Conservation (phyloP, 2,888 invertebrate species). For the Pedicia rivosa region DNA sequence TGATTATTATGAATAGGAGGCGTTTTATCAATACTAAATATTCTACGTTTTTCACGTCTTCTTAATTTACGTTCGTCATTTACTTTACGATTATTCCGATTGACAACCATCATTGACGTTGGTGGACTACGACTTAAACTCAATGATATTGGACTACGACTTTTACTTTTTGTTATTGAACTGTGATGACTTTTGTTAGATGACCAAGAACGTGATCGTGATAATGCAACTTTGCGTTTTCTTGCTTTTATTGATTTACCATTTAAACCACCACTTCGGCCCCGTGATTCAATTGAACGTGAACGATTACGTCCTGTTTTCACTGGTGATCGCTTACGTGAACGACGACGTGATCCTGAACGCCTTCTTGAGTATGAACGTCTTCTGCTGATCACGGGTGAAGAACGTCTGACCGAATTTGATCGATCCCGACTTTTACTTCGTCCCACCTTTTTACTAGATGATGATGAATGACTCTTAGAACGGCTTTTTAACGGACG, state of each 20-base stretch:
- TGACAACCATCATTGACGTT: background rate
- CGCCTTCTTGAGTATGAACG: conserved; percentile 11
- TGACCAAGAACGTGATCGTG: background rate
- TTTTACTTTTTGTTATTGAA: background rate
- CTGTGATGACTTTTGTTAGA: background rate
- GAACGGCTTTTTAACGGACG: conserved; percentile 23
- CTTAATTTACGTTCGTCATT: background rate
- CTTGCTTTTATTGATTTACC: background rate
- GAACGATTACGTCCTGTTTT: conserved; percentile 19
- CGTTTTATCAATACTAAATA: conserved; percentile 8
- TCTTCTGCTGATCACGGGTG: no score
- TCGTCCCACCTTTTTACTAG: no score
- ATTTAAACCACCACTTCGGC: background rate
- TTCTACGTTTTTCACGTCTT: background rate
- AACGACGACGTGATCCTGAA: conserved; percentile 9
- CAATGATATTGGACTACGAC: background rate
- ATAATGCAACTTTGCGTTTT: background rate
- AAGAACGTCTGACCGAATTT: conserved; percentile 15
- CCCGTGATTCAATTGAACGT: conserved; percentile 17
- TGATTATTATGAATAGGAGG: background rate
- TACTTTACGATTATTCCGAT: background rate
- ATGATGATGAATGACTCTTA: conserved; percentile 16
- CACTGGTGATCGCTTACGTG: conserved; percentile 14
- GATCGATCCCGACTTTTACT: conserved; percentile 16
- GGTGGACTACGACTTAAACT: conserved; percentile 5